Evolutionary conservation across 2,797 vertebrate genomes (phyloP), one percentile per base, ranked within the genome.

Genomic region (Mus minutoides): DNA sequence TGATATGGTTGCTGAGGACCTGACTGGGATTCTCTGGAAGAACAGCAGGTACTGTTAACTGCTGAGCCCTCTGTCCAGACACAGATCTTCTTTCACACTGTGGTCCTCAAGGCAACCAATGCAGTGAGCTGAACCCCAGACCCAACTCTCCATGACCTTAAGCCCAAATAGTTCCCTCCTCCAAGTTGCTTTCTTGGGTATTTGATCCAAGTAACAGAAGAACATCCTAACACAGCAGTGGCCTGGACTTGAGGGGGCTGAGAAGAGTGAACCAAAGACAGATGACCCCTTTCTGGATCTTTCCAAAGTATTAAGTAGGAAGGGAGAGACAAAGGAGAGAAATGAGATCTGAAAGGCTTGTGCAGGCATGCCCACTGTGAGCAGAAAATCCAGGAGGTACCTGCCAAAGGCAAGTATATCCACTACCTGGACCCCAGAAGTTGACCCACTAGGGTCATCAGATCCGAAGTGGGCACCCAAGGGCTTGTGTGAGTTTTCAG

Each of bases 351-450:
- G 56, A 76, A 19, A 64, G 22, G 43, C 58, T 60, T 12, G 34
- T 37, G 29, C 11, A 31, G 46, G 12, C 4, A 31, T 31, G 40
- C 3, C 31, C 60, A 60, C 1, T 14, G 19, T 1, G 52, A 83
- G n/a, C 62, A 71, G 54, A 67, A 86, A 71, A 54, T 1, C 43
- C 60, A 62, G 34, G 9, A 54, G 29, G 49, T 6, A 9, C 4
- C 16, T 21, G 16, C 31, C 12, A 0, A 46, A 4, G 37, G 37
- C 21, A 13, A 58, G 26, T 13, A 1, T 6, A 2, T 3, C 12
- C 1, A 0, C 14, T 9, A 6, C 29, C 24, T 8, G 12, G 52
- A 21, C 6, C 49, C 79, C 0, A 8, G 71, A 26, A 52, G 19
- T 56, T 16, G 8, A 11, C 24, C 0, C 6, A 1, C 14, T 11